A percentile compares a stretch with the other conserved stretches of the same genome.
phyloP scores from a whole-genome alignment of 2,888 invertebrate genomes.

The Pecten maximus region DNA sequence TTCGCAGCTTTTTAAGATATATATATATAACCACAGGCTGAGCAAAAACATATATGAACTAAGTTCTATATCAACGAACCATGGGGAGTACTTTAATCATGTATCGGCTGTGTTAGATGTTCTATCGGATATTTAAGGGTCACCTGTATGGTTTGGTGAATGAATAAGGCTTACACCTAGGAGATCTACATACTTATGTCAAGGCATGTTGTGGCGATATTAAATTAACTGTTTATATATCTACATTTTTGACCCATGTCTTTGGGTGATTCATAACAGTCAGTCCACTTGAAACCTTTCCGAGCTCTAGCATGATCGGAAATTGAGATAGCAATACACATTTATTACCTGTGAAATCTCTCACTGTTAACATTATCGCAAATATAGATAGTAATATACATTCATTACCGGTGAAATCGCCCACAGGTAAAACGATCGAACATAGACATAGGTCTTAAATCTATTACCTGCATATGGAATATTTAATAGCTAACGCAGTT shows the following conservation, averaged over 20 bases:
- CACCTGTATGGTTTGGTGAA: too few species aligned
- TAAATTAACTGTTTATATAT: background rate
- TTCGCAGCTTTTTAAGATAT: too few species aligned
- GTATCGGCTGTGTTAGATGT: too few species aligned
- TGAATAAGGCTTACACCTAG: background rate
- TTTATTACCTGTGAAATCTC: constrained; percentile 12
- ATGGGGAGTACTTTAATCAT: too few species aligned
- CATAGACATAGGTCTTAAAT: background rate
- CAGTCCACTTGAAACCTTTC: background rate
- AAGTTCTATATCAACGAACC: too few species aligned
- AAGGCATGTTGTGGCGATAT: background rate
- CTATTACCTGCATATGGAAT: too few species aligned
- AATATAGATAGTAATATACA: background rate
- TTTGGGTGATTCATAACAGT: background rate
- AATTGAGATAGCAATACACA: background rate
- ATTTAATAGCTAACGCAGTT: too few species aligned
- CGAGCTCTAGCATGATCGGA: background rate
- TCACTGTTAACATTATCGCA: background rate
- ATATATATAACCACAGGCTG: too few species aligned
- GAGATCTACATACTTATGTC: background rate
- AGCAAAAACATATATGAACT: too few species aligned
- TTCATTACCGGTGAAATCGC: background rate
- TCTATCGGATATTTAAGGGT: too few species aligned
- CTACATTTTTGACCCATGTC: background rate
- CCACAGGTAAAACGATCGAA: background rate